Conservation (phyloP, 2,797 vertebrate genomes). For the Neostethus bicornis region DNA sequence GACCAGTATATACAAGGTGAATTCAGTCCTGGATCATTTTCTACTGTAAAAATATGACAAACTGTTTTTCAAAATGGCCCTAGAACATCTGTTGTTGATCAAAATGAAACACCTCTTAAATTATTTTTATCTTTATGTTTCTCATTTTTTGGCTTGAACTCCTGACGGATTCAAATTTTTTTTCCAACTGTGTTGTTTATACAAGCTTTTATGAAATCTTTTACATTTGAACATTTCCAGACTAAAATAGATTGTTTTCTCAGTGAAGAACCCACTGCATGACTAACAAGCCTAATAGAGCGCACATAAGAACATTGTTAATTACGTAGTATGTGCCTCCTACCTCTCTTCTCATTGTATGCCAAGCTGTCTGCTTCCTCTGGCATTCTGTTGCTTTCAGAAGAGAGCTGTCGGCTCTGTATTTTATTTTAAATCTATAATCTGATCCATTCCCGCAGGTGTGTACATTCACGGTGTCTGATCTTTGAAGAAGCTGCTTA, state of each 20-base stretch:
- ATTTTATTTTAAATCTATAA: slow-evolving; percentile 1
- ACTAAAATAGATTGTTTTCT: slow-evolving; percentile 1
- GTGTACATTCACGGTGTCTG: not conserved
- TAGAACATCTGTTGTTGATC: too few species aligned
- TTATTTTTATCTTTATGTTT: too few species aligned
- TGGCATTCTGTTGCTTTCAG: not conserved
- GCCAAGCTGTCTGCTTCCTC: slow-evolving; percentile 21
- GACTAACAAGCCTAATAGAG: slow-evolving; percentile 57
- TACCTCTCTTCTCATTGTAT: slow-evolving; percentile 20
- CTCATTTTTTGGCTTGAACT: too few species aligned
- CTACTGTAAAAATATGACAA: too few species aligned
- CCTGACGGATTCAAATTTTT: not conserved
- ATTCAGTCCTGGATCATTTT: too few species aligned
- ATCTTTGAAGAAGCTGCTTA: not conserved
- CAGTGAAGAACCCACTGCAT: slow-evolving; percentile 32
- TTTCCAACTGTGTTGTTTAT: not conserved
- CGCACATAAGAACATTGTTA: slow-evolving; percentile 59
- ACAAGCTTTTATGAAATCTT: slow-evolving; percentile 3
- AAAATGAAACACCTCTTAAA: not conserved
- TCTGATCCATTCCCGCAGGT: not conserved
- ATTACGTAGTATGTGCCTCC: slow-evolving; percentile 53
- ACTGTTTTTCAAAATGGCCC: too few species aligned
- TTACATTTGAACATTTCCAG: slow-evolving; percentile 18
- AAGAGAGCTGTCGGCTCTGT: not conserved
- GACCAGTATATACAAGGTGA: too few species aligned